Percentiles rank a stretch among this genome's conserved stretches.
Evolutionary conservation across 1,140 invertebrate genomes (phyloP).

Genomic region (Macrobrachium nipponense): DNA sequence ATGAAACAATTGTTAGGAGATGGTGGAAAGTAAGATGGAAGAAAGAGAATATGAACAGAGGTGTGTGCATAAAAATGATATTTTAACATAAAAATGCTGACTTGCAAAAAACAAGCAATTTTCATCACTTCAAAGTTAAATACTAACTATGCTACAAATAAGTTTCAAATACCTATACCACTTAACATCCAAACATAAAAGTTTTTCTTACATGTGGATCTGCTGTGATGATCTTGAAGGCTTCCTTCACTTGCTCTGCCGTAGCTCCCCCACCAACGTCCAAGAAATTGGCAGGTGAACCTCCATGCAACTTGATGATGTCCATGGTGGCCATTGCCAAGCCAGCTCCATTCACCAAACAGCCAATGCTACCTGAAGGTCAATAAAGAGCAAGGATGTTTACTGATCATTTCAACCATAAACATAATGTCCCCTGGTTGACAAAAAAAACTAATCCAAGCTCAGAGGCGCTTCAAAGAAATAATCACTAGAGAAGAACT

Average conservation of each 20-base stretch:
- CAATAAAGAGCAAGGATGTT: background rate
- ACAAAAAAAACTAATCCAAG: conserved; percentile 4
- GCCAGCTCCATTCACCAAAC: conserved; percentile 93
- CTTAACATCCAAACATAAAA: background rate
- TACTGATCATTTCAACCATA: background rate
- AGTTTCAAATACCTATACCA: background rate
- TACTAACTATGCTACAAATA: too few relatives aligned
- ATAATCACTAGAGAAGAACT: conserved; percentile 30
- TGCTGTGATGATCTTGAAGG: conserved; percentile 92
- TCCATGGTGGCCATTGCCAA: conserved; percentile 99
- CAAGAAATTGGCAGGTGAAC: conserved; percentile 94
- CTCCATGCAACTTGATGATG: conserved; percentile 93
- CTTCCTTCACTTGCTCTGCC: conserved; percentile 90
- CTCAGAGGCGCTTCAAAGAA: conserved; percentile 28
- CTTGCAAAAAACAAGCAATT: too few relatives aligned
- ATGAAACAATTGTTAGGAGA: too few relatives aligned
- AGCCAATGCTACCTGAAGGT: conserved; percentile 69
- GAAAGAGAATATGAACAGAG: too few relatives aligned
- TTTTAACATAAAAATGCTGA: too few relatives aligned
- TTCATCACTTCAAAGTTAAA: too few relatives aligned
- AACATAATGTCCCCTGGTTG: background rate
- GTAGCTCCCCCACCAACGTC: conserved; percentile 97
- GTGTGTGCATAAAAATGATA: too few relatives aligned
- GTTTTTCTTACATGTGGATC: conserved; percentile 73
- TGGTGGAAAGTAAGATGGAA: too few relatives aligned